These are phyloP conservation scores for Diphyllodes magnificus DNA, from an alignment of 2,113 vertebrate species.

Conservation along the genomic window DNA sequence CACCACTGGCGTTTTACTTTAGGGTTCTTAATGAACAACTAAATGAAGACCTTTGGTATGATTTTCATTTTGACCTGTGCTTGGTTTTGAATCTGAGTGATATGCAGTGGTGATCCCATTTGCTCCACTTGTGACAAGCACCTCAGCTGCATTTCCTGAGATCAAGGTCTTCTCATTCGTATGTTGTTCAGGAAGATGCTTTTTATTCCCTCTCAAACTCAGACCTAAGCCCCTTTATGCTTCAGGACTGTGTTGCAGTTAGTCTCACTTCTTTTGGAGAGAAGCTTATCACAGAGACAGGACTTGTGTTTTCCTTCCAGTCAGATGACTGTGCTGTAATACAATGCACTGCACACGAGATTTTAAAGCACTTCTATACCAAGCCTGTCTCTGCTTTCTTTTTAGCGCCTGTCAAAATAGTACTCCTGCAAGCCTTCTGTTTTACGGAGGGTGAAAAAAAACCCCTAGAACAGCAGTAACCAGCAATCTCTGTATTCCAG, in stretches of 20 bases:
- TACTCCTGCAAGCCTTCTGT: not conserved
- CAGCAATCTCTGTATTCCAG: not conserved
- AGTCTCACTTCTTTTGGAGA: not conserved
- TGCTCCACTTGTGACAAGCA: not conserved
- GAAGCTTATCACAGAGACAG: not conserved
- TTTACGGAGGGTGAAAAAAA: not conserved
- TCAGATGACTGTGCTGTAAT: not conserved
- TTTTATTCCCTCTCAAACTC: not conserved
- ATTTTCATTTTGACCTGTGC: not conserved
- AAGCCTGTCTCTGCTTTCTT: not conserved
- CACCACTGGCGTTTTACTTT: not conserved
- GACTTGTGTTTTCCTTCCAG: not conserved
- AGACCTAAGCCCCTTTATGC: not conserved
- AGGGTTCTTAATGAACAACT: not conserved
- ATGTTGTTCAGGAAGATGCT: not conserved
- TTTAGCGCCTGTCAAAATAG: constrained; percentile 1
- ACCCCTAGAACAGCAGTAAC: not conserved
- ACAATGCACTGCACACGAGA: not conserved
- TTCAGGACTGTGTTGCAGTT: not conserved
- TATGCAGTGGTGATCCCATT: not conserved
- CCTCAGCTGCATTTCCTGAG: not conserved
- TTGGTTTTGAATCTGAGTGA: not conserved
- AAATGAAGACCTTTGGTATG: not conserved
- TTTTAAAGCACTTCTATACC: not conserved
- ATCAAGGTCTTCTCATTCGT: not conserved